Conservation (phyloP, 1,140 invertebrate genomes). For the Stegodyphus mimosarum region DNA sequence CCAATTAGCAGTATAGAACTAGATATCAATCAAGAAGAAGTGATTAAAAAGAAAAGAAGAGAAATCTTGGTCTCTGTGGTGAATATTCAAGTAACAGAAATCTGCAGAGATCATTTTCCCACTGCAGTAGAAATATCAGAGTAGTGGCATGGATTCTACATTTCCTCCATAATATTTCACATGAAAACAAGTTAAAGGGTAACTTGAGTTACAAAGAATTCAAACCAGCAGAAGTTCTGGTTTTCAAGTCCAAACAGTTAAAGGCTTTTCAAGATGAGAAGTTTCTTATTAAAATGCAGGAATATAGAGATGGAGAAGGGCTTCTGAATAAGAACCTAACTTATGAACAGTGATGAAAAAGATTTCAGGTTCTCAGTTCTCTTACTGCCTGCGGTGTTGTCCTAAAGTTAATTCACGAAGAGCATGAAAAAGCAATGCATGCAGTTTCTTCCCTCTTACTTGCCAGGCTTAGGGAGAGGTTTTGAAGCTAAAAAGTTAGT, state of each 20-base stretch:
- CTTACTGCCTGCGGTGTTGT: neutral
- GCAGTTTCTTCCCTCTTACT: neutral
- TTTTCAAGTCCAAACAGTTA: neutral
- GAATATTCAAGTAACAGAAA: conserved; percentile 20
- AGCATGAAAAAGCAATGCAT: neutral
- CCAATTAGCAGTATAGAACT: neutral
- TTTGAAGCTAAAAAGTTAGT: neutral
- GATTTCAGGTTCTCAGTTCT: neutral
- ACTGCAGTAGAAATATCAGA: conserved; percentile 32
- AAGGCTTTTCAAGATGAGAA: neutral
- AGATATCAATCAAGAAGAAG: conserved; percentile 27
- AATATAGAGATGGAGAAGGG: neutral
- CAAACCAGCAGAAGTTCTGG: conserved; percentile 1
- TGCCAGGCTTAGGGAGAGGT: neutral
- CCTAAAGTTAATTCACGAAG: neutral
- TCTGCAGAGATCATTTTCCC: conserved; percentile 17
- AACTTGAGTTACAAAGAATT: neutral
- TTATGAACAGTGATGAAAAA: neutral
- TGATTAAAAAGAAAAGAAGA: conserved; percentile 1
- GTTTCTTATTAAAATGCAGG: neutral
- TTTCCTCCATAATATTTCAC: conserved; percentile 13
- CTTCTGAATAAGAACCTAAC: neutral
- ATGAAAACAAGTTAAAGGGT: conserved; percentile 12
- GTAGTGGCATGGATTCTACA: conserved; percentile 34
- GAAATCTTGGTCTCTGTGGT: neutral